These are phyloP conservation scores for Scaptomyza polygonia DNA, from an alignment of 2,888 invertebrate species.

Conservation along the genomic window DNA sequence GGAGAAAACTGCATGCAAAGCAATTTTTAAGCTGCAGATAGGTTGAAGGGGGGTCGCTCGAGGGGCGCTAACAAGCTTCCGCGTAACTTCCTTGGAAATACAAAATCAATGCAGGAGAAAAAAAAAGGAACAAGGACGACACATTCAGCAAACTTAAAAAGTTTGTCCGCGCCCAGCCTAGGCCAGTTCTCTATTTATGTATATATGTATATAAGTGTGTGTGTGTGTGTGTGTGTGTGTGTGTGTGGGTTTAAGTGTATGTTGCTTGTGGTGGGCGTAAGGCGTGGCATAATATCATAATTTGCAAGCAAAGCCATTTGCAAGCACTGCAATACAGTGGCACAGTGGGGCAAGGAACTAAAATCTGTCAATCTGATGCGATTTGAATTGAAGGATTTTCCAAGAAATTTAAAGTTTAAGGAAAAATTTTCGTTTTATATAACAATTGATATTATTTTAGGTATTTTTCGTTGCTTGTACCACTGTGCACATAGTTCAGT, in stretches of 20 bases:
- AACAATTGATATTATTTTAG: too few species aligned
- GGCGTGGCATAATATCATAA: slow-evolving; percentile 70
- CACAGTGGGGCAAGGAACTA: slow-evolving; percentile 33
- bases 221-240: slow-evolving; percentile 2
- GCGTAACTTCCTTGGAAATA: slow-evolving; percentile 74
- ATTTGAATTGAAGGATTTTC: too few species aligned
- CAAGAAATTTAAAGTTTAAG: too few species aligned
- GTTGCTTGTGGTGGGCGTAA: slow-evolving; percentile 23
- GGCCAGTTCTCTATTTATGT: background rate
- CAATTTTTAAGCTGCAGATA: slow-evolving; percentile 58
- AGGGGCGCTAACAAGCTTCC: slow-evolving; percentile 73
- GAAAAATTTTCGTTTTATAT: too few species aligned
- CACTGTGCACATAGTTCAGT: slow-evolving; percentile 32
- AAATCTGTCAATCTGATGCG: too few species aligned
- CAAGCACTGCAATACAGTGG: slow-evolving; percentile 19
- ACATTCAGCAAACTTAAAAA: slow-evolving; percentile 67
- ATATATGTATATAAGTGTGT: background rate
- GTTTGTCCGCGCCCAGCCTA: slow-evolving; percentile 50
- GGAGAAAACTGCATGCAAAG: slow-evolving; percentile 76
- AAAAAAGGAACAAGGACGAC: slow-evolving; percentile 62
- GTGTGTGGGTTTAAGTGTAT: slow-evolving; percentile 18
- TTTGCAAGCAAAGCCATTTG: slow-evolving; percentile 62
- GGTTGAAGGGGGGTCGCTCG: background rate
- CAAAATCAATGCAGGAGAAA: slow-evolving; percentile 72
- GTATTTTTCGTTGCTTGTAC: too few species aligned